Base-by-base conservation (phyloP, 2,888 invertebrate species). In the Lasioglossum calceatum region DNA sequence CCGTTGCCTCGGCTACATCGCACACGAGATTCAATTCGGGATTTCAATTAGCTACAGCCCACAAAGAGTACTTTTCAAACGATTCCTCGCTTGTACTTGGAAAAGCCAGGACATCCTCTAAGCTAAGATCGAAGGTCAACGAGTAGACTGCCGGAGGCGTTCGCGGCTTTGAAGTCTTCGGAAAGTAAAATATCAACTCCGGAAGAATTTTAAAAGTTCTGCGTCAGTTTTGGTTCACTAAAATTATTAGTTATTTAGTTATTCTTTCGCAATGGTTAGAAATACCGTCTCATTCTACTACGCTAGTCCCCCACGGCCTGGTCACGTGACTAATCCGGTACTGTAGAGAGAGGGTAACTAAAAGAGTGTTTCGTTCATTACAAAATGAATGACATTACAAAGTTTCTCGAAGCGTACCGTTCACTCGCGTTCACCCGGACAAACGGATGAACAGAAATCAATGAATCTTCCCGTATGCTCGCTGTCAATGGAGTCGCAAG, bases 41-140 rank as follows among this genome's bases (percentile, higher is more conserved):
- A 84, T 83, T 88, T 86, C 67, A 89, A 87, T 89, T 81, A 82
- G 74, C 77, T 54, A 39, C 76, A 0, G 67, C 71, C 81, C 77
- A 72, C 39, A 32, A 44, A 47, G 47, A 39, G 47, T 70, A 50
- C 64, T 58, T 58, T 64, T 72, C 76, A 36, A 58, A 70, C 47
- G 50, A 71, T 77, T 72, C 77, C 10, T 16, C 77, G 42, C 64
- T 79, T 54, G 54, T 54, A 82, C 79, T 32, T 71, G 75, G 83
- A 54, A 79, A 82, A 71, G n/a, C 58, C n/a, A 47, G 82, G 19
- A 50, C 77, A 42, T 47, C 64, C 32, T 61, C 5, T 50, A 23
- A 7, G 27, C 44, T 23, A 12, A 73, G 64, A 54, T 73, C 19
- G 42, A 39, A 58, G 36, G 19, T 58, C 77, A 81, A 77, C 19